phyloP scores from a whole-genome alignment of 2,888 invertebrate genomes.

The Uloborus plumipes region DNA sequence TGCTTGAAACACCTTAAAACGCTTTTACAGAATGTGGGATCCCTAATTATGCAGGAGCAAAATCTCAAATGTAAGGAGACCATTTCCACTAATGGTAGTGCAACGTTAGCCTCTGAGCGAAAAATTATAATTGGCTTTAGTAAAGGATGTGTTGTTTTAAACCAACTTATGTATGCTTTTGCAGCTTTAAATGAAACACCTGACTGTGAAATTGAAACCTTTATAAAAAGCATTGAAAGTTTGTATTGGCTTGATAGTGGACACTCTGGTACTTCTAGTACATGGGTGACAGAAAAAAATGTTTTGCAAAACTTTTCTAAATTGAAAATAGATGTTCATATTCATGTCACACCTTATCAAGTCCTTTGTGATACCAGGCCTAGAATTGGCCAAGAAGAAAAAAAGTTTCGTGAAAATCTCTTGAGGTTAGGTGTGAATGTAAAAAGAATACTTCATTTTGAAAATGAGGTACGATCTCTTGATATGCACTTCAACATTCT shows the following conservation, averaged over 20 bases:
- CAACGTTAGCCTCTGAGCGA: background rate
- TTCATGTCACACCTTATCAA: conserved; percentile 94
- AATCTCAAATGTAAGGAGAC: background rate
- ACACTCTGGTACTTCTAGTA: conserved; percentile 88
- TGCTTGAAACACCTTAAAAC: conserved; percentile 82
- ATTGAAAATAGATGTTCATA: conserved; percentile 79
- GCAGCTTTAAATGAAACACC: conserved; percentile 53
- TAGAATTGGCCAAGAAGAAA: conserved; percentile 89
- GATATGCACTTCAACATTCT: conserved; percentile 85
- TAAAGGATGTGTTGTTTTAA: conserved; percentile 93
- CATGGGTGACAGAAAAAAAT: conserved; percentile 85
- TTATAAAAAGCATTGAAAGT: conserved; percentile 75
- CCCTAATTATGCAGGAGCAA: background rate
- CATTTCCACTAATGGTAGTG: background rate
- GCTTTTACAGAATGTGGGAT: conserved; percentile 70
- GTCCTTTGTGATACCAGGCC: conserved; percentile 83
- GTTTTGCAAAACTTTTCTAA: conserved; percentile 81
- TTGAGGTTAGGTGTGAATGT: conserved; percentile 79
- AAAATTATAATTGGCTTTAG: conserved; percentile 84
- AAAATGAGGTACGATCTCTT: conserved; percentile 75
- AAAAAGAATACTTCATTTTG: conserved; percentile 78
- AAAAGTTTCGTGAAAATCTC: conserved; percentile 80
- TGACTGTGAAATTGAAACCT: conserved; percentile 67
- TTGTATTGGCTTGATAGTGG: conserved; percentile 95
- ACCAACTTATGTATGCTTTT: conserved; percentile 84